These are phyloP conservation scores for Tupiocoris notatus DNA, from an alignment of 2,888 invertebrate genomes.

Conservation along the genomic window DNA sequence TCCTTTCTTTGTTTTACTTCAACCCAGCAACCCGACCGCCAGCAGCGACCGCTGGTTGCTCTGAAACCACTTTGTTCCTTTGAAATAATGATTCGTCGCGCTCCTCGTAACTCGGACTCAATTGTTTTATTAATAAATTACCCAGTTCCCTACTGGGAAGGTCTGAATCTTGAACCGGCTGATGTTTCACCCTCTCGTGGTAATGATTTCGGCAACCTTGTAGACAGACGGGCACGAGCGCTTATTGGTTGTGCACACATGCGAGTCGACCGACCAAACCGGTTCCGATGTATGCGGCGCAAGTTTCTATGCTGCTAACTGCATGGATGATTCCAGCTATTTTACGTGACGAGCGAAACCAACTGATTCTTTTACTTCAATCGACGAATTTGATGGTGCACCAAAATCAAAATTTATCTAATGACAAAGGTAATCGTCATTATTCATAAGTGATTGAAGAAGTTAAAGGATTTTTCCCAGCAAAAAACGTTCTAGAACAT, in stretches of 20 bases:
- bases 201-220: not conserved
- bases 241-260: not conserved
- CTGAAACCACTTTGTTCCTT: constrained; percentile 1
- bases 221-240: not conserved
- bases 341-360: too few relatives aligned
- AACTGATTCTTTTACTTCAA: too few relatives aligned
- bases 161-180: not conserved
- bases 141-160: constrained; percentile 24
- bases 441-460: too few relatives aligned
- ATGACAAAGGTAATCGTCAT: too few relatives aligned
- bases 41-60: not conserved
- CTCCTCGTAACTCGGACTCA: constrained; percentile 20
- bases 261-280: too few relatives aligned
- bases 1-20: not conserved
- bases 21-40: not conserved
- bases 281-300: too few relatives aligned
- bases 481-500: too few relatives aligned
- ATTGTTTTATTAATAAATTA: constrained; percentile 38
- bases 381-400: too few relatives aligned
- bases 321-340: too few relatives aligned
- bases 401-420: too few relatives aligned
- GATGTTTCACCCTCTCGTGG: not conserved
- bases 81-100: constrained; percentile 23
- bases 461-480: too few relatives aligned
- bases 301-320: too few relatives aligned